A percentile compares a stretch with the other conserved stretches of the same genome.
phyloP scores from a whole-genome alignment of 2,797 vertebrate genomes.

The Anniella stebbinsi region DNA sequence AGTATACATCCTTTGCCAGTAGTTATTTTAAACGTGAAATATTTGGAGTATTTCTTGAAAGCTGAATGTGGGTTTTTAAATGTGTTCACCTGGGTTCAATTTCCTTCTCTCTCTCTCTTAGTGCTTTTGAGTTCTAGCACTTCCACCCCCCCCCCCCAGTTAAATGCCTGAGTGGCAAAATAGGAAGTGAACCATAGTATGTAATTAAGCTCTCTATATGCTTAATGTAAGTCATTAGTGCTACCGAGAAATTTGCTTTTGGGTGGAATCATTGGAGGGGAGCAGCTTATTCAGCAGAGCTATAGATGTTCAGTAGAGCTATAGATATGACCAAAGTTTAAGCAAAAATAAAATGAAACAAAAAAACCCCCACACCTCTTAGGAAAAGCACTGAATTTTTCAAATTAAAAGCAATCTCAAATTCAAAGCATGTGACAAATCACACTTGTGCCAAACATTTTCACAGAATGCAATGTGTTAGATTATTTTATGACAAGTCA shows the following conservation, averaged over 20 bases:
- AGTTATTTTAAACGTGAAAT: slow-evolving; percentile 42
- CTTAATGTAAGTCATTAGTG: slow-evolving; percentile 68
- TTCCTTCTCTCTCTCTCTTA: slow-evolving; percentile 64
- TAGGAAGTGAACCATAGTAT: slow-evolving; percentile 68
- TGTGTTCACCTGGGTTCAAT: slow-evolving; percentile 68
- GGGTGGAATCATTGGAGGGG: slow-evolving; percentile 39
- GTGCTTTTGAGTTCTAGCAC: slow-evolving; percentile 26
- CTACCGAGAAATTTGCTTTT: slow-evolving; percentile 58
- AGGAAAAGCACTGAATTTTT: neutral
- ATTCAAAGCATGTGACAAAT: slow-evolving; percentile 17
- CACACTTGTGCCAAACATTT: slow-evolving; percentile 13
- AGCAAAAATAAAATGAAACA: neutral
- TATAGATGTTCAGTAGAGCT: slow-evolving; percentile 36
- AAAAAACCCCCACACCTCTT: neutral
- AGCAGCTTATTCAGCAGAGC: slow-evolving; percentile 5
- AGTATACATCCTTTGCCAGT: slow-evolving; percentile 3
- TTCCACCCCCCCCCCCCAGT: slow-evolving; percentile 17
- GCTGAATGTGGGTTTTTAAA: slow-evolving; percentile 63
- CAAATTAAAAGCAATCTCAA: slow-evolving; percentile 22
- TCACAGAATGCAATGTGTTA: slow-evolving; percentile 35
- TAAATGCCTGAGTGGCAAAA: slow-evolving; percentile 72
- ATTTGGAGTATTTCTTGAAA: slow-evolving; percentile 58
- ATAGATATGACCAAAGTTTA: slow-evolving; percentile 22
- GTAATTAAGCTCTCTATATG: slow-evolving; percentile 75
- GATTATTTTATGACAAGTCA: slow-evolving; percentile 49